These are phyloP conservation scores for Eupithecia centaureata DNA, from an alignment of 2,888 invertebrate genomes.

Conservation along the genomic window DNA sequence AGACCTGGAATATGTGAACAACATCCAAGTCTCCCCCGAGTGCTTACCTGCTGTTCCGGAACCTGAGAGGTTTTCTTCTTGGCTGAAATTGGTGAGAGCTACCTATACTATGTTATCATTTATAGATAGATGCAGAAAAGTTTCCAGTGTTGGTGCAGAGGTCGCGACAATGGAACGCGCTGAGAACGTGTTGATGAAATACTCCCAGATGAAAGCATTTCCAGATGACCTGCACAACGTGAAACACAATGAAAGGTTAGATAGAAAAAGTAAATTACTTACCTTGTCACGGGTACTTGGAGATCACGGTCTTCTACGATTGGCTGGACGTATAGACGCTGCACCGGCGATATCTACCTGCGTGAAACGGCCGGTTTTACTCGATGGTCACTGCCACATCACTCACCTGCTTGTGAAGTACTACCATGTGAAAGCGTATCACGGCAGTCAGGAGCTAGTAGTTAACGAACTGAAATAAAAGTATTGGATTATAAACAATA, in stretches of 20 bases:
- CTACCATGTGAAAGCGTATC: no score
- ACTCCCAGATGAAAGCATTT: slow-evolving; percentile 14
- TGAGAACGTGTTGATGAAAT: no score
- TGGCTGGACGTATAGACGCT: slow-evolving; percentile 10
- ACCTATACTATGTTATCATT: slow-evolving; percentile 20
- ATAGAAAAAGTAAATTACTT: slow-evolving; percentile 11
- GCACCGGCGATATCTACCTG: neutral
- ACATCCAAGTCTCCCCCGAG: neutral
- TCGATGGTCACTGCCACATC: slow-evolving; percentile 3
- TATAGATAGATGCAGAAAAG: slow-evolving; percentile 24
- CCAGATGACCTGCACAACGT: slow-evolving; percentile 9
- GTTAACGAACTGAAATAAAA: slow-evolving; percentile 28
- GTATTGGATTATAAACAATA: no score
- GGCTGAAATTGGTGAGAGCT: slow-evolving; percentile 19
- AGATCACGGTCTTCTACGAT: neutral
- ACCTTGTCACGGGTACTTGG: slow-evolving; percentile 9
- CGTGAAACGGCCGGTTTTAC: slow-evolving; percentile 3
- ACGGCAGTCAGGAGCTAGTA: slow-evolving; percentile 11
- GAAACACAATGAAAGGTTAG: slow-evolving; percentile 4
- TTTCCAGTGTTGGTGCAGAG: slow-evolving; percentile 3
- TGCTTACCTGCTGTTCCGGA: slow-evolving; percentile 12
- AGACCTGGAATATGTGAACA: neutral
- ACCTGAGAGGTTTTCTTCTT: slow-evolving; percentile 21
- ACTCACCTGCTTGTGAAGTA: slow-evolving; percentile 2
- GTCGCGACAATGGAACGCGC: no score